Base-by-base conservation (phyloP, 1,140 invertebrate genomes). In the Papilio dardanus region DNA sequence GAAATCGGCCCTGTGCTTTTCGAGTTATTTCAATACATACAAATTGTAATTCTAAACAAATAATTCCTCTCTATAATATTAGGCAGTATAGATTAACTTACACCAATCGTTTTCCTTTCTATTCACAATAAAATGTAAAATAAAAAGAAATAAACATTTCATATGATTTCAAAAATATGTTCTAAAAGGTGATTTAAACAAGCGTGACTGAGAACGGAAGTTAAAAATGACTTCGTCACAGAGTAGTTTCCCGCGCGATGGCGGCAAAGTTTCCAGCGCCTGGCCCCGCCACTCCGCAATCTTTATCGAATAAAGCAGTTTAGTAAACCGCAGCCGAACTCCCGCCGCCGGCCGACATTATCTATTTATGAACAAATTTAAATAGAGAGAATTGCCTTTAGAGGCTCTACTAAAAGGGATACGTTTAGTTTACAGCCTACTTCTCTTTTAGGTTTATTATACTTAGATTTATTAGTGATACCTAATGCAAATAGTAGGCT, bases 281-380 rank as follows among this genome's bases (percentile, higher is more conserved):
- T 76, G 67, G 40, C 40, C 16, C 4, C 40, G 46, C 50, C 69
- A 19, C 78, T 46, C 82, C 81, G 76, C 86, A 87, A 87, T 92
- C 87, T 89, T 87, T 85, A 90, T 89, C 85, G 82, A 88, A 88
- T 92, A 88, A 88, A 85, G 81, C 83, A 88, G 86, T 90, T 92
- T 88, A 88, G 81, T 80, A 88, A 88, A 85, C 86, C 86, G 75
- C 83, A 77, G 76, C 75, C 76, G 79, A 84, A 83, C 81, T 82
- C 16, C 42, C 42, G 42, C 81, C 77, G 79, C 83, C 78, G 76
- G 79, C 81, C 77, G 83, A 81, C 83, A 85, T 88, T 88, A 88
- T 90, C 79, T 87, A 89, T 89, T 91, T 86, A 88, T 86, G 83
- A 85, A 86, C 80, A 84, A 88, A 86, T 86, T 88, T 80, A 84